Evolutionary conservation across 30 jellyfish, hydroid and myxozoan species (phyloP), one percentile per base, ranked within the genome.

Genomic region (Cassiopea xamachana): DNA sequence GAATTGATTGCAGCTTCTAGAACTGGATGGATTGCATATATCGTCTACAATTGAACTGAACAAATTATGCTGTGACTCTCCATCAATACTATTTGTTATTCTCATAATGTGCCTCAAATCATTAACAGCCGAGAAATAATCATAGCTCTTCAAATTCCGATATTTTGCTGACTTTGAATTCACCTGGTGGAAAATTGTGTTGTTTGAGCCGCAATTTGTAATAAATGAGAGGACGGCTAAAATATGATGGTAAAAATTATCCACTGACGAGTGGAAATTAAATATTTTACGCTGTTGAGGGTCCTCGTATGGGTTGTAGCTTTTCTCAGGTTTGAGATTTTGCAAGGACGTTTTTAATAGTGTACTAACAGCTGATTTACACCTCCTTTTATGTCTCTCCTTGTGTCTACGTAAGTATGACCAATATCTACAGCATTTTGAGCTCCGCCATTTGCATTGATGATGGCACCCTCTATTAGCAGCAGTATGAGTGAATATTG

Each of bases 161-260:
- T 6, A 55, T 55, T 6, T 55, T 3, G 64, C 7, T 3, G 12
- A 55, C 43, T 64, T 64, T 64, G 1, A 13, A 2, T 60, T 17
- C 39, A 17, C 71, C 2, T 73, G 15, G 10, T 46, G 69, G 55
- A 87, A 87, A 15, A 77, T 44, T 15, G 86, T 62, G 60, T 87
- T 67, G 48, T 87, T 77, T n/a, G 89, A 39, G 47, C 94, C 94
- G 46, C 94, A 87, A n/a, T 77, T 80, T 7, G 94, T 87, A 19
- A 87, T 46, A 69, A 55, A 82, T 3, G 94, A 67, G 1, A 87
- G 70, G 19, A 75, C 89, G 16, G 77, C 61, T 46, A 87, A 50
- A 55, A 87, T 87, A 67, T 87, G 94, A 49, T 87, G 14, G 61
- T 13, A 77, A 59, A 76, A 64, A n/a, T 55, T 81, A 60, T 49